Conservation (phyloP, 2,888 invertebrate genomes). For the Alcis repandata region DNA sequence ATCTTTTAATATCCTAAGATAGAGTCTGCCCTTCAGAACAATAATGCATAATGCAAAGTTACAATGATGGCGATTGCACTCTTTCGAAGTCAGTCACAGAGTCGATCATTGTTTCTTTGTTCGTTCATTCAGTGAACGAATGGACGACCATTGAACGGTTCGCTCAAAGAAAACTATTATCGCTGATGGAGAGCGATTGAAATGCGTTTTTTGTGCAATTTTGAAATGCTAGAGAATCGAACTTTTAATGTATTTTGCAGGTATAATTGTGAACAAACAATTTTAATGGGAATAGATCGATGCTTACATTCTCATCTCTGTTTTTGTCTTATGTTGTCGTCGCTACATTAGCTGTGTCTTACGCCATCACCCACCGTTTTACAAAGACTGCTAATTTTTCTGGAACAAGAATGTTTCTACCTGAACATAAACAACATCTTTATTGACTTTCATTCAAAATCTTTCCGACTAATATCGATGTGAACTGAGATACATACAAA, state of each 20-base stretch:
- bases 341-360: too few species aligned
- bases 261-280: too few species aligned
- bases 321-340: too few species aligned
- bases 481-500: not conserved
- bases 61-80: slow-evolving; percentile 10
- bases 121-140: slow-evolving; percentile 58
- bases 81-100: slow-evolving; percentile 1
- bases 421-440: too few species aligned
- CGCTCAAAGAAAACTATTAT: slow-evolving; percentile 69
- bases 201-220: slow-evolving; percentile 40
- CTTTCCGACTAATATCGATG: not conserved
- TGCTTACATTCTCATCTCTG: too few species aligned
- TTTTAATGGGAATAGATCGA: too few species aligned
- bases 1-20: too few species aligned
- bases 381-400: too few species aligned
- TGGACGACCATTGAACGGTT: slow-evolving; percentile 59
- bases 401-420: too few species aligned
- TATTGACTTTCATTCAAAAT: not conserved
- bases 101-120: slow-evolving; percentile 60
- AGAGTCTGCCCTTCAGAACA: too few species aligned
- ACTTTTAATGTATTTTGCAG: not conserved
- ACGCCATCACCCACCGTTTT: too few species aligned
- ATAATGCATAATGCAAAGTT: not conserved
- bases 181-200: slow-evolving; percentile 61
- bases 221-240: not conserved